Conservation (phyloP, 2,113 vertebrate species). For the Cisticola juncidis region DNA sequence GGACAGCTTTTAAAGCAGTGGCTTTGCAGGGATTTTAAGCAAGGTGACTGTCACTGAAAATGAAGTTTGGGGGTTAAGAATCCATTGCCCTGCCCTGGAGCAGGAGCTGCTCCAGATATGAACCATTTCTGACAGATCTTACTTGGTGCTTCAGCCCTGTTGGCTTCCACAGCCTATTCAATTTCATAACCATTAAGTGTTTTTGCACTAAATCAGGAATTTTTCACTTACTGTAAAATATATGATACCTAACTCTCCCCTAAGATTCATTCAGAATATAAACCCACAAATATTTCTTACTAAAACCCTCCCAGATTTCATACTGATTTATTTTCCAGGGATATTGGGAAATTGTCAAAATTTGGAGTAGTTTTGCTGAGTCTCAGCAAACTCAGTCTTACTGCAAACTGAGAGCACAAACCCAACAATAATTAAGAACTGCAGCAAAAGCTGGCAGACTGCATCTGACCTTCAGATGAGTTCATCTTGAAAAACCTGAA, state of each 20-base stretch:
- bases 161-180: not conserved
- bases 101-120: not conserved
- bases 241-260: not conserved
- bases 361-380: not conserved
- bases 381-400: not conserved
- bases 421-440: not conserved
- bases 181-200: not conserved
- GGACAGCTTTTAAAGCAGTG: not conserved
- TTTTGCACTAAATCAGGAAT: not conserved
- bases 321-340: not conserved
- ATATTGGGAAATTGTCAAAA: not conserved
- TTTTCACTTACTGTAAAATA: not conserved
- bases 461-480: not conserved
- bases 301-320: not conserved
- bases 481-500: not conserved
- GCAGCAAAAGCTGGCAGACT: not conserved
- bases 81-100: not conserved
- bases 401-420: not conserved
- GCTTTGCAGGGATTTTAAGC: not conserved
- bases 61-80: not conserved
- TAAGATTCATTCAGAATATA: not conserved
- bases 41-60: not conserved
- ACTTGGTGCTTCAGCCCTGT: not conserved
- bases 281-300: not conserved
- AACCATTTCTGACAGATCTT: not conserved